Conservation (phyloP, 2,113 vertebrate genomes). For the Mastomys coucha region DNA sequence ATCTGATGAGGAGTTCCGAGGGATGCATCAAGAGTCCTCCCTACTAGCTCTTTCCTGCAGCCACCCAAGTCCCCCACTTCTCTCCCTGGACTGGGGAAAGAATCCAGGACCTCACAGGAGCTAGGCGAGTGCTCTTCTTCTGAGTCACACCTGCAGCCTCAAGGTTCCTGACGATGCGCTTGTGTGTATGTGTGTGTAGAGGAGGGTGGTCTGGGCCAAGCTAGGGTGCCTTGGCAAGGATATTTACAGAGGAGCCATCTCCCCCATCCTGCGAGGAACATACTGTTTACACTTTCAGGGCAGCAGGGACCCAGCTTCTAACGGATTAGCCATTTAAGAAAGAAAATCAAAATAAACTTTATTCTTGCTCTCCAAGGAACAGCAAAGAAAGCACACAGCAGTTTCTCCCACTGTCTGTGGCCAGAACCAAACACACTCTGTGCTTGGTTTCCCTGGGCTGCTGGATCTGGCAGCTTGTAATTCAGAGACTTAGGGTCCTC, state of each 20-base stretch:
- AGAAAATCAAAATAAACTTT: neutral
- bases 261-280: neutral
- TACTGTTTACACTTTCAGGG: neutral
- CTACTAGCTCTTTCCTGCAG: rapidly evolving
- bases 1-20: neutral
- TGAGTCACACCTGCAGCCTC: neutral
- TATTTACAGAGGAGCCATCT: neutral
- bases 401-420: slow-evolving; percentile 52
- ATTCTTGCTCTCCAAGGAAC: neutral
- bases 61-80: neutral
- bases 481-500: slow-evolving; percentile 65
- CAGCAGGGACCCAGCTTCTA: slow-evolving; percentile 6
- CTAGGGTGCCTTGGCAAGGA: neutral
- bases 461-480: slow-evolving; percentile 56
- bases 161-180: neutral
- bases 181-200: neutral
- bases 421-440: slow-evolving; percentile 7
- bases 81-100: neutral
- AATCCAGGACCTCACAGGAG: neutral
- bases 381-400: neutral
- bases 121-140: neutral
- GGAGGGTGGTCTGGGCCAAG: neutral
- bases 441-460: slow-evolving; percentile 45
- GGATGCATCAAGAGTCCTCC: rapidly evolving
- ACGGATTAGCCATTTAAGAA: neutral